Percentiles rank a stretch among this genome's conserved stretches.
Evolutionary conservation across 2,888 invertebrate species (phyloP).

Genomic region (Platynereis dumerilii): DNA sequence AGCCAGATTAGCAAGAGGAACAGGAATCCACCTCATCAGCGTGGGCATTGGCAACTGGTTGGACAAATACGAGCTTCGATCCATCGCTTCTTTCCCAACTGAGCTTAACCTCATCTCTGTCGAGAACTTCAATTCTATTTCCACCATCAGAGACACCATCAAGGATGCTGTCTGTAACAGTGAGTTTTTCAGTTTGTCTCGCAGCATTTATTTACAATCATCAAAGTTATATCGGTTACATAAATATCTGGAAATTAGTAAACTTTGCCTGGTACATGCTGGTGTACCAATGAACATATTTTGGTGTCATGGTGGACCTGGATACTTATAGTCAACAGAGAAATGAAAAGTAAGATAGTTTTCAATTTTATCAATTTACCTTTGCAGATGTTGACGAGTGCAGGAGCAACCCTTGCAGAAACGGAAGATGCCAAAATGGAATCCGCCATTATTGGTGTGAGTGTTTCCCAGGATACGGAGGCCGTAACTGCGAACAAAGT

Average conservation of each 20-base stretch:
- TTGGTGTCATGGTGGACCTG: too few relatives aligned
- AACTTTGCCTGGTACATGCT: too few relatives aligned
- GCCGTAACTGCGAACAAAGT: conserved; percentile 14
- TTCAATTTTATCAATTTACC: not conserved
- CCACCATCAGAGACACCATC: conserved; percentile 3
- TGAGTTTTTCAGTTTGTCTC: conserved; percentile 13
- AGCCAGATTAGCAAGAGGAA: conserved; percentile 14
- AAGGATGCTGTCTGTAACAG: conserved; percentile 26
- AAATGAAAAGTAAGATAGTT: too few relatives aligned
- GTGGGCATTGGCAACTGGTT: conserved; percentile 32
- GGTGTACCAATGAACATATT: too few relatives aligned
- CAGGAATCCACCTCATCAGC: conserved; percentile 25
- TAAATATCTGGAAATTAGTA: too few relatives aligned
- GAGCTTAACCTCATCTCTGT: conserved; percentile 24
- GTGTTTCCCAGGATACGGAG: conserved; percentile 16
- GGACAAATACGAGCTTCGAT: conserved; percentile 27
- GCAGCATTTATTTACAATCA: too few relatives aligned
- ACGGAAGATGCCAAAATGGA: conserved; percentile 10
- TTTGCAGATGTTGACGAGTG: conserved; percentile 16
- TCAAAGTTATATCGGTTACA: too few relatives aligned
- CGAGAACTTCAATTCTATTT: conserved; percentile 22
- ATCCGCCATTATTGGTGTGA: conserved; percentile 7
- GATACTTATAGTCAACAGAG: too few relatives aligned
- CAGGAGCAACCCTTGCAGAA: conserved; percentile 13
- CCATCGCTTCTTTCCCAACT: conserved; percentile 28